These are phyloP conservation scores for Orthochromis malagaraziensis DNA, from an alignment of 2,113 vertebrate genomes.

Conservation along the genomic window DNA sequence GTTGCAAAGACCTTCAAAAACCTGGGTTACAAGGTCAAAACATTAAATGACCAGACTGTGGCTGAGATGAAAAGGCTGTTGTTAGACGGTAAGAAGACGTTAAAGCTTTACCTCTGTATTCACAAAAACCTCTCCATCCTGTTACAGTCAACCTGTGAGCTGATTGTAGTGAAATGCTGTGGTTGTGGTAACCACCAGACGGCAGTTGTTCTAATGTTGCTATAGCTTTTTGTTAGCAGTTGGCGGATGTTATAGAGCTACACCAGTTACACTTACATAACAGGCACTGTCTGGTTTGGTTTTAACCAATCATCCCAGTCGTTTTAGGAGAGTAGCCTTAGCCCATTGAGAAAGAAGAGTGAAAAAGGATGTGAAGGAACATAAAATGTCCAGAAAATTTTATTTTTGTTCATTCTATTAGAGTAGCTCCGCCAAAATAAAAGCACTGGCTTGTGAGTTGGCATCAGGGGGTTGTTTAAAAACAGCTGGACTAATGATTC, in stretches of 20 bases:
- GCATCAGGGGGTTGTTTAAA: not conserved
- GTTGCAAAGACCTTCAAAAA: fast-evolving
- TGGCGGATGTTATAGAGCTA: not conserved
- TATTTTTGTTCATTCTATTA: not conserved
- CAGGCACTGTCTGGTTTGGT: not conserved
- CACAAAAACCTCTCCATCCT: not conserved
- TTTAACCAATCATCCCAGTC: not conserved
- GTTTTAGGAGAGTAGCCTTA: not conserved
- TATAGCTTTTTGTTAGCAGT: not conserved
- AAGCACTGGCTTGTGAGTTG: not conserved
- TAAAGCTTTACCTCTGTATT: not conserved
- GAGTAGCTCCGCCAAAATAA: not conserved
- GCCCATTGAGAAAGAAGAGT: not conserved
- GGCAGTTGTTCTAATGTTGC: not conserved
- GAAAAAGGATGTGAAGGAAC: not conserved
- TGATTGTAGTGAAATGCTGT: not conserved
- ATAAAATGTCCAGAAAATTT: not conserved
- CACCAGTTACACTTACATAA: not conserved
- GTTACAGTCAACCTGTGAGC: not conserved
- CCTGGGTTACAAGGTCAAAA: not conserved
- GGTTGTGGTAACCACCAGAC: not conserved
- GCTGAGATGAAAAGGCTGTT: not conserved
- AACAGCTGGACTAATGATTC: not conserved
- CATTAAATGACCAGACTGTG: not conserved
- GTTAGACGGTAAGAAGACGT: not conserved